Conservation (phyloP, 2,888 invertebrate species). For the Cerceris ruficornis region DNA sequence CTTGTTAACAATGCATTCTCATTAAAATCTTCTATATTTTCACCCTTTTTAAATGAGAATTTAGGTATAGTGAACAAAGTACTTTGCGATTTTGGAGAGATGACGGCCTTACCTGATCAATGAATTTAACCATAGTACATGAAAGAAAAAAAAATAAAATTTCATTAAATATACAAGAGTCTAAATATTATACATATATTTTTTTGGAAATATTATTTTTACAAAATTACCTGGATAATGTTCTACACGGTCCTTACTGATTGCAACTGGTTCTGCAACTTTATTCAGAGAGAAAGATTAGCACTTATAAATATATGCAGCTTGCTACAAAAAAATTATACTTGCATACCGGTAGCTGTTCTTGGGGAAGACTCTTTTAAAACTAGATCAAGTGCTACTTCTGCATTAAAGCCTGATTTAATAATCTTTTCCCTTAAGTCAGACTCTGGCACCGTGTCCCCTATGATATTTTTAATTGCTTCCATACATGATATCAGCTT, state of each 20-base stretch:
- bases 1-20: conserved; percentile 6
- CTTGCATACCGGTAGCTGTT: conserved; percentile 30
- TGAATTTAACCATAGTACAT: conserved; percentile 70
- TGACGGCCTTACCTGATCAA: conserved; percentile 80
- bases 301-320: neutral
- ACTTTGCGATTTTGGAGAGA: conserved; percentile 56
- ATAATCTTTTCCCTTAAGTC: conserved; percentile 88
- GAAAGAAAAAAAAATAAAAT: conserved; percentile 69
- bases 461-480: conserved; percentile 90
- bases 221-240: conserved; percentile 68
- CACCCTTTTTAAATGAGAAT: conserved; percentile 53
- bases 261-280: conserved; percentile 52
- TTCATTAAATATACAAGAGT: conserved; percentile 49
- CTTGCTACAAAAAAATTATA: conserved; percentile 2
- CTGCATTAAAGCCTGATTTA: conserved; percentile 88
- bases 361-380: conserved; percentile 83
- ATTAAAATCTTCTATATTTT: conserved; percentile 17
- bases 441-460: conserved; percentile 88
- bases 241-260: conserved; percentile 57
- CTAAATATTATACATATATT: conserved; percentile 8
- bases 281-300: conserved; percentile 7
- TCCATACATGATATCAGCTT: conserved; percentile 92
- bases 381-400: conserved; percentile 89
- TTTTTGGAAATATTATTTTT: conserved; percentile 21
- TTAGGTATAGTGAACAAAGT: conserved; percentile 61